Conservation (phyloP, 2,113 vertebrate species). For the Alouatta palliata region DNA sequence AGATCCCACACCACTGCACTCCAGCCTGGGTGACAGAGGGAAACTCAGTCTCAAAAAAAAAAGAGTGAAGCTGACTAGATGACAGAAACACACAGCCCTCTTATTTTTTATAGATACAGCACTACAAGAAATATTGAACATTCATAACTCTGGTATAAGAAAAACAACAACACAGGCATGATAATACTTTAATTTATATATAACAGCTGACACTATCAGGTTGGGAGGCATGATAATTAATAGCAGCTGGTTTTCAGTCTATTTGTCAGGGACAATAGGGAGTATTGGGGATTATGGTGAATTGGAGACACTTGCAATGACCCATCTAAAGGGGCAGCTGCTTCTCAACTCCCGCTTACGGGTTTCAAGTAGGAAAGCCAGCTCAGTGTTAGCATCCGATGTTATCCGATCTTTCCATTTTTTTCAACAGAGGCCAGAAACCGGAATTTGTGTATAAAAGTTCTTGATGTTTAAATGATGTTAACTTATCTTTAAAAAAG, state of each 20-base stretch:
- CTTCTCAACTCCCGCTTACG: neutral
- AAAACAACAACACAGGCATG: neutral
- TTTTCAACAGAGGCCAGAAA: neutral
- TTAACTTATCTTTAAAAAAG: neutral
- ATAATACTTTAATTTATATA: neutral
- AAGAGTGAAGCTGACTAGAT: neutral
- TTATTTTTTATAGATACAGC: neutral
- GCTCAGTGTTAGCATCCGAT: neutral
- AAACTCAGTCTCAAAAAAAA: too few species aligned
- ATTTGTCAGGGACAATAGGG: neutral
- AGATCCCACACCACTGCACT: too few species aligned
- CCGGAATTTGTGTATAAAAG: neutral
- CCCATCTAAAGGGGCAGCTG: neutral
- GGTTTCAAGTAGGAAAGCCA: neutral
- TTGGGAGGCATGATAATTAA: neutral
- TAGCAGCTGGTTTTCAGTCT: neutral
- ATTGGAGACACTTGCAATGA: neutral
- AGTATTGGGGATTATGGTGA: neutral
- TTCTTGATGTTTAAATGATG: neutral
- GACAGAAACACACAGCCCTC: neutral
- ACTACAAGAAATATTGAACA: neutral
- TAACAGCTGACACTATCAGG: too few species aligned
- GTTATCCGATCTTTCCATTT: neutral
- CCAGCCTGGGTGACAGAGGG: too few species aligned
- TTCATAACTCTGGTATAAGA: neutral